Evolutionary conservation across 2,888 invertebrate species (phyloP), one percentile per base, ranked within the genome.

Genomic region (Polietes domitor): DNA sequence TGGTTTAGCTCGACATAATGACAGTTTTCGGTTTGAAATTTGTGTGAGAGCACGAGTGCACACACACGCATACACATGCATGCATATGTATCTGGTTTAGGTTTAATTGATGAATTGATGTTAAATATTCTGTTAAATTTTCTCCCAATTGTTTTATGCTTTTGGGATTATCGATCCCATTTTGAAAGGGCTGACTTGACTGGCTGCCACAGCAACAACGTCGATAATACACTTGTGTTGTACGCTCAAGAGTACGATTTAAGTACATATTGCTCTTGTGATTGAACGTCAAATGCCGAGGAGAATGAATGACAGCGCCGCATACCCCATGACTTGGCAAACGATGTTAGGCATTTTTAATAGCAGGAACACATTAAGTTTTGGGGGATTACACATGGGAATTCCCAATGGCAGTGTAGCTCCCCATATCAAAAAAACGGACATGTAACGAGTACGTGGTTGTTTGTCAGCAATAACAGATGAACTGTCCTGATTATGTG

Each of bases 41-140:
- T 28, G 74, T 83, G 63, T 70, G 70, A n/a, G 7, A 17, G 65
- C 9, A 63, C 19, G 41, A 24, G 41, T 41, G 19, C 7, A 26
- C n/a, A 37, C n/a, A n/a, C n/a, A n/a, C n/a, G n/a, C n/a, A n/a
- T n/a, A n/a, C n/a, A n/a, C 19, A 32, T 19, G 6, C 65, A 41
- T 2, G 43, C 19, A n/a, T 32, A 17, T 50, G 41, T 65, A 58
- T 80, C 79, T 74, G 47, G 70, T 43, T 43, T 83, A 74, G 80
- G 53, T 83, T 83, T 83, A 83, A 80, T 83, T 83, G 80, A 83
- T 80, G 80, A 74, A 83, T 80, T 77, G 63, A 68, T 77, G 77
- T 71, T 83, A 83, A 80, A 80, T 77, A 77, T 80, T 80, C 80
- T 74, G 70, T 80, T 83, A 74, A 83, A 71, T 77, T 83, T 80